A percentile compares a stretch with the other conserved stretches of the same genome.
Conservation (phyloP, 2,888 invertebrate genomes). For the Heteromyza rotundicornis region DNA sequence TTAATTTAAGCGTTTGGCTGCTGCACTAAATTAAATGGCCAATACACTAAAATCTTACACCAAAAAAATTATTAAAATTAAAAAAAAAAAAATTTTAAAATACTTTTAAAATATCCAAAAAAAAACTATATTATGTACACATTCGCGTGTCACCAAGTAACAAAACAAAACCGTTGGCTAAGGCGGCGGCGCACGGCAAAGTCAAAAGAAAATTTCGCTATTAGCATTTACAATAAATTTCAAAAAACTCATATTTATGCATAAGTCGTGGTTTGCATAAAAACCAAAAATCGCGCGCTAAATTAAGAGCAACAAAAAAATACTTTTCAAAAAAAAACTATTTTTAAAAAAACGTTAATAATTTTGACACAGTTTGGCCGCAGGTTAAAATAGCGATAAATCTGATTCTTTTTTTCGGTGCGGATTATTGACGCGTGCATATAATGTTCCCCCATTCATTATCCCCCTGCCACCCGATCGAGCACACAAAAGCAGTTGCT, state of each 20-base stretch:
- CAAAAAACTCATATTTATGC: not conserved
- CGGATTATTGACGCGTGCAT: slow-evolving; percentile 41
- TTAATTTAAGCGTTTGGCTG: too few species aligned
- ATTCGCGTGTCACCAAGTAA: slow-evolving; percentile 1
- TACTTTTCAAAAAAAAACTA: not conserved
- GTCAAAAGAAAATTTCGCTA: not conserved
- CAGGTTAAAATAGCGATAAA: slow-evolving; percentile 17
- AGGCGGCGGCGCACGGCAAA: too few species aligned
- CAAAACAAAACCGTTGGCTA: too few species aligned
- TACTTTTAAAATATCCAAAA: not conserved
- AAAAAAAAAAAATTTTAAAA: too few species aligned
- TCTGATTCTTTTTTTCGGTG: not conserved
- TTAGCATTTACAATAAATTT: not conserved
- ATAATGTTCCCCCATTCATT: slow-evolving; percentile 34
- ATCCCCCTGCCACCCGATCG: too few species aligned
- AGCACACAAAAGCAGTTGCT: slow-evolving; percentile 22
- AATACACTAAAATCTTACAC: too few species aligned
- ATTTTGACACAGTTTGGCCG: slow-evolving; percentile 22
- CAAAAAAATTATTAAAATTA: too few species aligned
- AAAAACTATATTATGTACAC: slow-evolving; percentile 17
- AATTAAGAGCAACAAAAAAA: too few species aligned
- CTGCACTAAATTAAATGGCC: too few species aligned
- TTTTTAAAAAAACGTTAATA: not conserved
- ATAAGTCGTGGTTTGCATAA: slow-evolving; percentile 4
- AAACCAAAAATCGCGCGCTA: too few species aligned